Evolutionary conservation across 2,113 vertebrate genomes (phyloP).

Genomic region (Platichthys stellatus): DNA sequence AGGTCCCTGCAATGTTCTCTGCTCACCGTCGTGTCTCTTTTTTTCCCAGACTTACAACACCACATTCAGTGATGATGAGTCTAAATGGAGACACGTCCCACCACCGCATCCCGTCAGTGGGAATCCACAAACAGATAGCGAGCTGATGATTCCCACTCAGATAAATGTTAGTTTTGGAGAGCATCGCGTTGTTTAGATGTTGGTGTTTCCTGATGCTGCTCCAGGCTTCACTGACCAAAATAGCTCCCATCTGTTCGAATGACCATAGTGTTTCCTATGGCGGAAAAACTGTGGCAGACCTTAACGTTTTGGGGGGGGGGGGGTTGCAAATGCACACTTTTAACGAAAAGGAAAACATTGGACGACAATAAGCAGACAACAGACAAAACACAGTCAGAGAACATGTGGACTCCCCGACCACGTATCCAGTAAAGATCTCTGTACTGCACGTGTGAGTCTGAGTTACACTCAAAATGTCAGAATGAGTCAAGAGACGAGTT

Average conservation of each 20-base stretch:
- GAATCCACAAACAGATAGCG: conserved; percentile 42
- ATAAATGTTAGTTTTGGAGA: conserved; percentile 62
- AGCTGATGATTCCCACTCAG: conserved; percentile 36
- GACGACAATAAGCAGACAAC: conserved; percentile 20
- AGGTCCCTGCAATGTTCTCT: not conserved
- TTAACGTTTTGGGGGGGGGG: not conserved
- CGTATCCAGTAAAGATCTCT: not conserved
- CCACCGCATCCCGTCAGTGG: not conserved
- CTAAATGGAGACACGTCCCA: conserved; percentile 33
- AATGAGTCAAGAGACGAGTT: not conserved
- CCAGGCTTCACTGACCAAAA: conserved; percentile 52
- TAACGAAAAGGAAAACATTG: conserved; percentile 23
- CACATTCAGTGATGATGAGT: conserved; percentile 28
- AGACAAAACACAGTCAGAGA: conserved; percentile 3
- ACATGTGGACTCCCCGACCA: conserved; percentile 33
- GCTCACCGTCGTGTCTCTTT: not conserved
- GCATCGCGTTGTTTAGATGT: conserved; percentile 61
- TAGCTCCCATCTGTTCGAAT: conserved; percentile 63
- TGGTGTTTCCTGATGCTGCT: conserved; percentile 43
- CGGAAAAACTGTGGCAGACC: conserved; percentile 46
- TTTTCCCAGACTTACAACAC: conserved; percentile 5
- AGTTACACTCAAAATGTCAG: not conserved
- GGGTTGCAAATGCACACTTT: not conserved
- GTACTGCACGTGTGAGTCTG: conserved; percentile 12
- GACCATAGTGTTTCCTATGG: conserved; percentile 46